These are phyloP conservation scores for Gephyroberyx darwinii DNA, from an alignment of 2,797 vertebrate species.

Conservation along the genomic window DNA sequence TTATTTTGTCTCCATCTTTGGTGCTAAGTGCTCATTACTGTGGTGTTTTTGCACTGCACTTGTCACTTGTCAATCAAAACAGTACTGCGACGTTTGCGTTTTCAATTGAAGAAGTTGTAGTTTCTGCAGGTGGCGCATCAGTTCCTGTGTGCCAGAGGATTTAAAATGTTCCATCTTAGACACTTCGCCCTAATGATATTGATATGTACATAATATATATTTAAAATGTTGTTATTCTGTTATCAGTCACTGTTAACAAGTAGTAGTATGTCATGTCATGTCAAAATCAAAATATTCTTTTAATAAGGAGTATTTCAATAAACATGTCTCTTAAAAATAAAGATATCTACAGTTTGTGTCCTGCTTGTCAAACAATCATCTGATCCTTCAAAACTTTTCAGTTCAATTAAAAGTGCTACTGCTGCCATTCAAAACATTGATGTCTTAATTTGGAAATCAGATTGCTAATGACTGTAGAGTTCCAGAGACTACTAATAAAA, in stretches of 20 bases:
- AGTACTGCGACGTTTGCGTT: background rate
- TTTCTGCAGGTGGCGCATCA: background rate
- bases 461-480: background rate
- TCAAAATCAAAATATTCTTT: no score
- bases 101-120: background rate
- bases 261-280: background rate
- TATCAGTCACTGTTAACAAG: background rate
- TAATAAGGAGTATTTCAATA: no score
- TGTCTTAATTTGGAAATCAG: constrained; percentile 12
- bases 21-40: background rate
- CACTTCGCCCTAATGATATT: no score
- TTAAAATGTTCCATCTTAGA: no score
- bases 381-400: background rate
- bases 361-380: no score
- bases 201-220: no score
- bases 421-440: background rate
- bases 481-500: constrained; percentile 17
- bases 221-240: no score
- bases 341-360: no score
- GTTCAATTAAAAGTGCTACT: constrained; percentile 4
- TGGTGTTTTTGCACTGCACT: background rate
- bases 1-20: background rate
- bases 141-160: no score
- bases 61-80: constrained; percentile 10
- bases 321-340: no score